Evolutionary conservation across 2,797 vertebrate species (phyloP).

Genomic region (Hoplostethus atlanticus): DNA sequence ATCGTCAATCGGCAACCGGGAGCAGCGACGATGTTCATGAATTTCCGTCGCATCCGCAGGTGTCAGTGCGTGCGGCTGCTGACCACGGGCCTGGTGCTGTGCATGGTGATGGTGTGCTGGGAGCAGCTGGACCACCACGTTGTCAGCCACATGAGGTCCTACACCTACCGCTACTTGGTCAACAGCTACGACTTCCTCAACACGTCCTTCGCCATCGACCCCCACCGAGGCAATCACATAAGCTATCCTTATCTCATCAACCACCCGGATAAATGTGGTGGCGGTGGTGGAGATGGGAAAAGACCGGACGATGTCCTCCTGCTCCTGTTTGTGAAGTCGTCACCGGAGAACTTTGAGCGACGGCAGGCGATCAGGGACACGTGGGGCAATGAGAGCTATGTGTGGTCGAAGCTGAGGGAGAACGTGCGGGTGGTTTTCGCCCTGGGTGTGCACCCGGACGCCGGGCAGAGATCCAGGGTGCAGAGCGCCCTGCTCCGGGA

Average conservation of each 20-base stretch:
- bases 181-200: slow-evolving; percentile 93
- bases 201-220: slow-evolving; percentile 82
- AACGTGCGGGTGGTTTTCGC: slow-evolving; percentile 90
- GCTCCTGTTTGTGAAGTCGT: slow-evolving; percentile 92
- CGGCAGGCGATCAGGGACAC: slow-evolving; percentile 90
- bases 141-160: slow-evolving; percentile 91
- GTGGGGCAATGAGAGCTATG: slow-evolving; percentile 91
- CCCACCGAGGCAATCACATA: slow-evolving; percentile 14
- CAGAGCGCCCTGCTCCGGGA: slow-evolving; percentile 85
- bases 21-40: slow-evolving; percentile 83
- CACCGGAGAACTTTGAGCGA: slow-evolving; percentile 87
- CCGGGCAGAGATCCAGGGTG: slow-evolving; percentile 34
- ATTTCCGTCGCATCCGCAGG: slow-evolving; percentile 88
- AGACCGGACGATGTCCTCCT: slow-evolving; percentile 86
- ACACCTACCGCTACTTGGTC: slow-evolving; percentile 91
- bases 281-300: slow-evolving; percentile 79
- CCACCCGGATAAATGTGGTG: slow-evolving; percentile 77
- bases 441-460: slow-evolving; percentile 81
- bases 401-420: slow-evolving; percentile 78
- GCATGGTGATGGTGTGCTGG: slow-evolving; percentile 88
- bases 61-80: slow-evolving; percentile 87
- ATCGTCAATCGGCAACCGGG: background rate
- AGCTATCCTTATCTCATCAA: slow-evolving; percentile 75
- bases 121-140: slow-evolving; percentile 86
- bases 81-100: slow-evolving; percentile 87